Conservation (phyloP, 2,113 vertebrate genomes). For the human (Homo sapiens) region GRCh38 chr13:101412501-101413000, state of each 20-base stretch:
- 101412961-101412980: background rate
- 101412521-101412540: background rate
- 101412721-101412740: background rate
- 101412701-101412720: background rate
- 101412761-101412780: background rate
- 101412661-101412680: background rate
- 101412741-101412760: background rate
- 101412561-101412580: background rate
- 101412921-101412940: background rate
- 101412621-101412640: background rate
- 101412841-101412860: conserved; percentile 8
- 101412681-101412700: background rate
- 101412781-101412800: background rate
- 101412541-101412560: background rate
- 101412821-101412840: background rate
- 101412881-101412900: background rate
- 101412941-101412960: background rate
- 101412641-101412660: background rate
- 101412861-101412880: background rate
- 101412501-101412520: background rate
- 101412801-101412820: background rate
- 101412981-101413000: conserved; percentile 6
- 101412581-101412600: background rate
- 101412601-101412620: background rate
- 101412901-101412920: background rate